These are phyloP conservation scores for Nannobrachium achirus DNA, from an alignment of 2,113 vertebrate species.

Conservation along the genomic window DNA sequence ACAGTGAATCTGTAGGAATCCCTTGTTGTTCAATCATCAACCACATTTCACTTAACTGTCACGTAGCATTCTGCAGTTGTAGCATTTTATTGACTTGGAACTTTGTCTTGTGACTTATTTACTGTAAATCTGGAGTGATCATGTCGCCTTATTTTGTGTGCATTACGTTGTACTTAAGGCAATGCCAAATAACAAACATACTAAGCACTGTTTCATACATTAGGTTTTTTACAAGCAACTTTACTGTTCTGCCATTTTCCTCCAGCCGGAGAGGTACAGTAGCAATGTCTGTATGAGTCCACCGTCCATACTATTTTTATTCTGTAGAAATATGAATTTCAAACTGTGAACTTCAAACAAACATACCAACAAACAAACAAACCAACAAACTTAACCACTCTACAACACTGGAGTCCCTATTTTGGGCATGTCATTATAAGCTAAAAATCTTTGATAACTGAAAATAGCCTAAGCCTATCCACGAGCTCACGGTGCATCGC, in stretches of 20 bases:
- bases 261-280: slow-evolving; percentile 60
- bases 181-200: slow-evolving; percentile 70
- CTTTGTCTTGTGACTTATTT: slow-evolving; percentile 61
- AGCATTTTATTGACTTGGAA: slow-evolving; percentile 75
- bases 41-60: slow-evolving; percentile 65
- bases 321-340: slow-evolving; percentile 60
- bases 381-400: too few relatives aligned
- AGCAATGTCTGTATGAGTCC: slow-evolving; percentile 62
- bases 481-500: neutral
- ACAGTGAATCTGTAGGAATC: slow-evolving; percentile 45
- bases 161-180: slow-evolving; percentile 68
- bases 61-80: slow-evolving; percentile 83
- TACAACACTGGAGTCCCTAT: neutral
- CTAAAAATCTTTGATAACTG: neutral
- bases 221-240: slow-evolving; percentile 56
- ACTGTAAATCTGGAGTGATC: slow-evolving; percentile 68
- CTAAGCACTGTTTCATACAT: slow-evolving; percentile 72
- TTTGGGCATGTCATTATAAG: neutral
- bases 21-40: slow-evolving; percentile 56
- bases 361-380: neutral
- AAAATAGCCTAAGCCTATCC: neutral
- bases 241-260: slow-evolving; percentile 44
- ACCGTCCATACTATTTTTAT: slow-evolving; percentile 52
- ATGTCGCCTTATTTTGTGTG: slow-evolving; percentile 71
- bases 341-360: slow-evolving; percentile 63